These are phyloP conservation scores for Scaeva pyrastri DNA, from an alignment of 2,888 invertebrate species.

Conservation along the genomic window DNA sequence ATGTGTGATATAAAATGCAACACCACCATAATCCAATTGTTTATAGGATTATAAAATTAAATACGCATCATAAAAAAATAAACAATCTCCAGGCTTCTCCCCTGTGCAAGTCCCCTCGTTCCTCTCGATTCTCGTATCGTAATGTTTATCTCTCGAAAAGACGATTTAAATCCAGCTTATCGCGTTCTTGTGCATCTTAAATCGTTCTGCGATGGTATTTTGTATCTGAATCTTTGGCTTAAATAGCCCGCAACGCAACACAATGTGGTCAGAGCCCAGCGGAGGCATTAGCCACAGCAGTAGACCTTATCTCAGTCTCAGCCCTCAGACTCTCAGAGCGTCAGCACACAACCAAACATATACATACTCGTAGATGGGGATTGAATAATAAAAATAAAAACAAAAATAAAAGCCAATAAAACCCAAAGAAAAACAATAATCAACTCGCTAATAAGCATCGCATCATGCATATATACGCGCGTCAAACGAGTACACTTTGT, in stretches of 20 bases:
- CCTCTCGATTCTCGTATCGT: neutral
- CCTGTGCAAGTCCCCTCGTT: conserved; percentile 16
- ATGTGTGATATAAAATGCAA: conserved; percentile 68
- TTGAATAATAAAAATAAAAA: conserved; percentile 54
- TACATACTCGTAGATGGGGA: conserved; percentile 49
- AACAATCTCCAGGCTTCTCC: neutral
- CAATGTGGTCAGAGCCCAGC: conserved; percentile 49
- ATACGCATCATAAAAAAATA: conserved; percentile 72
- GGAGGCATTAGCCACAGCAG: conserved; percentile 12
- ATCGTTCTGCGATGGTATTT: conserved; percentile 46
- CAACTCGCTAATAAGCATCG: conserved; percentile 65
- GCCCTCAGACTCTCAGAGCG: neutral
- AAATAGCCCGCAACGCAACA: conserved; percentile 49
- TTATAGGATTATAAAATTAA: conserved; percentile 74
- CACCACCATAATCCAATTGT: conserved; percentile 72
- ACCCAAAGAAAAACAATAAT: conserved; percentile 59
- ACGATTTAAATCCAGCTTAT: conserved; percentile 74
- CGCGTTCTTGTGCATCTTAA: conserved; percentile 37
- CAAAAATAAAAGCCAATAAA: conserved; percentile 11
- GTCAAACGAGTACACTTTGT: conserved; percentile 37
- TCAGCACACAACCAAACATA: no score
- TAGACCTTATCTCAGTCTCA: conserved; percentile 39
- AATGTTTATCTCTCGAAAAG: conserved; percentile 69
- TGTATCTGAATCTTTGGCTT: conserved; percentile 51
- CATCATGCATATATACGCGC: conserved; percentile 21